phyloP scores from a whole-genome alignment of 2,113 vertebrate genomes.

The Marmota monax region DNA sequence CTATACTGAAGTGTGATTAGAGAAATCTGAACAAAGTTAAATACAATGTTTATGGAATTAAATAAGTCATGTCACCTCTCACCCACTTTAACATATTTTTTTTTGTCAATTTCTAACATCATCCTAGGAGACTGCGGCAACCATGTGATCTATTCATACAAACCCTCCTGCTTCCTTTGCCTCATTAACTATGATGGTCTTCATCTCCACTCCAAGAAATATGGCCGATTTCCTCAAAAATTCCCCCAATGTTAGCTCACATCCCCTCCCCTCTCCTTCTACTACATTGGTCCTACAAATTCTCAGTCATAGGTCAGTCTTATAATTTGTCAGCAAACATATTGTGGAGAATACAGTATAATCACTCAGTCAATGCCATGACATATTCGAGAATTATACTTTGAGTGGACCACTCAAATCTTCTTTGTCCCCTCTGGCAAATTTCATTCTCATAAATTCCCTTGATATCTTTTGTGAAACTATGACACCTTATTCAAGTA shows the following conservation, averaged over 20 bases:
- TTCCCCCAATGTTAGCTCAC: not conserved
- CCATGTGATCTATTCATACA: not conserved
- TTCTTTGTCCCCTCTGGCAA: not conserved
- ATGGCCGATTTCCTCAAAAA: not conserved
- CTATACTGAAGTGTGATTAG: not conserved
- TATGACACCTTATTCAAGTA: not conserved
- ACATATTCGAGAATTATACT: not conserved
- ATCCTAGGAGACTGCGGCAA: not conserved
- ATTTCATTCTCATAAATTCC: not conserved
- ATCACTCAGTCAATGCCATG: not conserved
- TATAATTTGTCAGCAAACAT: not conserved
- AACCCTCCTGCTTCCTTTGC: not conserved
- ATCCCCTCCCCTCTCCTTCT: not conserved
- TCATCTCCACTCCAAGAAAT: not conserved
- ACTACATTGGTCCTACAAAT: not conserved
- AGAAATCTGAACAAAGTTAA: constrained; percentile 9
- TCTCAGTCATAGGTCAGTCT: not conserved
- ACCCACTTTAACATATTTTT: not conserved
- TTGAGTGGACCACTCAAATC: not conserved
- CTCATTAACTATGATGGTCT: not conserved
- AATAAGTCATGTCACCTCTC: not conserved
- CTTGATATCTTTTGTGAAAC: constrained; percentile 13
- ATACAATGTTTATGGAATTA: constrained; percentile 10
- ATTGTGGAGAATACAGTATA: not conserved
- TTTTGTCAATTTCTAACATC: not conserved